These are phyloP conservation scores for Conus betulinus DNA, from an alignment of 1,140 invertebrate genomes.

Conservation along the genomic window DNA sequence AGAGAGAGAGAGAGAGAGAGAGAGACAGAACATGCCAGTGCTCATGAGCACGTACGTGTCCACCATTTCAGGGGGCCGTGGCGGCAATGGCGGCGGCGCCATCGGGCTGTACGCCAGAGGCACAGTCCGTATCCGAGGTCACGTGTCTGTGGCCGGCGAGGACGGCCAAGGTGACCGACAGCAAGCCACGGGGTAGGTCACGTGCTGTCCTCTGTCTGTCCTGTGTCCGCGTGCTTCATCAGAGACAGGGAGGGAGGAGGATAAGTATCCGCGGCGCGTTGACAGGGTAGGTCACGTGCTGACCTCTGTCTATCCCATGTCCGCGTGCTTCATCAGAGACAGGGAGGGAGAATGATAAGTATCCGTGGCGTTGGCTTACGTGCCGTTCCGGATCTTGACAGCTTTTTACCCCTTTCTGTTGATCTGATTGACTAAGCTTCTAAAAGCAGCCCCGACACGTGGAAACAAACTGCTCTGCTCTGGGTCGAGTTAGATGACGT, in stretches of 20 bases:
- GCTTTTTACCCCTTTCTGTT: too few species aligned
- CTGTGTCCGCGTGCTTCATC: not conserved
- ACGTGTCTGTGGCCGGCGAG: slow-evolving; percentile 52
- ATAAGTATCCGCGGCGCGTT: too few species aligned
- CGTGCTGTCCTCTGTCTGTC: not conserved
- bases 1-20: not conserved
- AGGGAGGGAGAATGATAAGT: too few species aligned
- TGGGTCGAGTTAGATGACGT: too few species aligned
- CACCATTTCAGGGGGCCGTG: slow-evolving; percentile 50
- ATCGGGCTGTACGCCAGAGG: slow-evolving; percentile 50
- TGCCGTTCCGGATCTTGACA: too few species aligned
- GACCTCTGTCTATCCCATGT: not conserved
- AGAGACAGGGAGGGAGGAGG: too few species aligned
- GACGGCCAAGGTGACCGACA: slow-evolving; percentile 55
- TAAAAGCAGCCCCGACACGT: too few species aligned
- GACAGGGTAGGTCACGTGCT: slow-evolving; percentile 31
- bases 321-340: too few species aligned
- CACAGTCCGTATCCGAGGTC: slow-evolving; percentile 53
- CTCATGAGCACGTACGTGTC: too few species aligned
- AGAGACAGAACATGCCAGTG: not conserved
- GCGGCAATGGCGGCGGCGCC: slow-evolving; percentile 61
- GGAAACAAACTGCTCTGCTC: too few species aligned
- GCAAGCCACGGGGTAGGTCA: slow-evolving; percentile 15
- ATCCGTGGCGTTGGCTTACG: too few species aligned
- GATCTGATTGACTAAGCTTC: too few species aligned